Evolutionary conservation across 2,797 vertebrate species (phyloP).

Genomic region (Phrynocephalus vlangalii): DNA sequence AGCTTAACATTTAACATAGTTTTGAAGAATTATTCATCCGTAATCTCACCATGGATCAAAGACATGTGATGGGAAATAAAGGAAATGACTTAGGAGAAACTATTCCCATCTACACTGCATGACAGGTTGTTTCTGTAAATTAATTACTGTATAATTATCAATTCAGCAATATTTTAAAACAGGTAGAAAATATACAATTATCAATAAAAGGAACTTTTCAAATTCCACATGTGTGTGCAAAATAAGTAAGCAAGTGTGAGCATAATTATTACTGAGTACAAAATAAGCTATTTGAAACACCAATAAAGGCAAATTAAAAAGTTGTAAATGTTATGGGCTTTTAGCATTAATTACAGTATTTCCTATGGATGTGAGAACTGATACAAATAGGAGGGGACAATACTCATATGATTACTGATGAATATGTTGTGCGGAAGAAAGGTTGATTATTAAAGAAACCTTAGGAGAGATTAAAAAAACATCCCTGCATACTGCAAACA

Average conservation of each 20-base stretch:
- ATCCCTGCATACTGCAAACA: neutral
- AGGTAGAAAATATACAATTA: neutral
- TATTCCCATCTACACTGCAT: neutral
- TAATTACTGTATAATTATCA: neutral
- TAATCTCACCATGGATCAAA: slow-evolving; percentile 39
- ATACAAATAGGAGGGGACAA: neutral
- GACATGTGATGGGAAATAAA: neutral
- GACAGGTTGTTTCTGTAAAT: neutral
- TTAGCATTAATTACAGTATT: neutral
- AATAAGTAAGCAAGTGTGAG: neutral
- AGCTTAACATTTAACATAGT: slow-evolving; percentile 63
- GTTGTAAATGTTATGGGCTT: neutral
- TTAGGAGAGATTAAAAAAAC: neutral
- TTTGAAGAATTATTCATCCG: slow-evolving; percentile 51
- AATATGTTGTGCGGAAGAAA: neutral
- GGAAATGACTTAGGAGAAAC: neutral
- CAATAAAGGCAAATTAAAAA: neutral
- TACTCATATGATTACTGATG: too few relatives aligned
- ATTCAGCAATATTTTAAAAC: neutral
- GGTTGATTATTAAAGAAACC: neutral
- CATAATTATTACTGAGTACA: neutral
- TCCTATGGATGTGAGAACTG: neutral
- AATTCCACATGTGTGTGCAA: neutral
- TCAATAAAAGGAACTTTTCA: neutral
- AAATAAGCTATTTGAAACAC: slow-evolving; percentile 1